phyloP scores from a whole-genome alignment of 1,140 invertebrate species.

The Anagrus nilaparvatae region DNA sequence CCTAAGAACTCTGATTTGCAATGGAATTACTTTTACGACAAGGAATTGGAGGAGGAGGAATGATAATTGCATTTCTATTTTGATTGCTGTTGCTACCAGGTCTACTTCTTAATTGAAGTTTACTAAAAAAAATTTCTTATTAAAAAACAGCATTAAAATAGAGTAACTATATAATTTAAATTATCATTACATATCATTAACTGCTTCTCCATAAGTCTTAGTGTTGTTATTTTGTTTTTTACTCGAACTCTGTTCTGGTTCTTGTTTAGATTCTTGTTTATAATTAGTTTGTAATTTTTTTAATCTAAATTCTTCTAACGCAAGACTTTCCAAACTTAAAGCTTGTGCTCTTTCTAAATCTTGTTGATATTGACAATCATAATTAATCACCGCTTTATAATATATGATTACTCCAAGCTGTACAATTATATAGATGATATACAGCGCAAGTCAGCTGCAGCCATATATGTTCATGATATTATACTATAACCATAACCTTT shows the following conservation, averaged over 20 bases:
- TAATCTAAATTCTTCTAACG: conserved; percentile 66
- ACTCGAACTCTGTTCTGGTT: conserved; percentile 17
- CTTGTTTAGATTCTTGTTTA: conserved; percentile 16
- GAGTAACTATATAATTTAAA: no score
- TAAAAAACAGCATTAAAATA: background rate
- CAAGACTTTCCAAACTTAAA: conserved; percentile 71
- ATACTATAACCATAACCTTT: no score
- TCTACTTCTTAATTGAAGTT: conserved; percentile 37
- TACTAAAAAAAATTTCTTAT: conserved; percentile 15
- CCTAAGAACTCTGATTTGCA: conserved; percentile 59
- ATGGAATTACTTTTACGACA: conserved; percentile 42
- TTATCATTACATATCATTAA: conserved; percentile 31
- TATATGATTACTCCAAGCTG: no score
- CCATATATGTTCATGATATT: no score
- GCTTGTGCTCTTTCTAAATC: conserved; percentile 77
- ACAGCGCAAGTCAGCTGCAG: no score
- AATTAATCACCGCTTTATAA: conserved; percentile 49
- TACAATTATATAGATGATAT: no score
- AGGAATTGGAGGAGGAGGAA: conserved; percentile 41
- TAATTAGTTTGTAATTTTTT: conserved; percentile 42
- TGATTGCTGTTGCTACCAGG: conserved; percentile 40
- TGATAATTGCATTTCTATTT: conserved; percentile 38
- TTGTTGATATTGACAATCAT: conserved; percentile 70
- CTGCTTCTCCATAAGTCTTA: conserved; percentile 21
- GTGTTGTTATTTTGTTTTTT: conserved; percentile 20